phyloP scores from a whole-genome alignment of 1,140 invertebrate genomes.

The Meloidogyne exigua region DNA sequence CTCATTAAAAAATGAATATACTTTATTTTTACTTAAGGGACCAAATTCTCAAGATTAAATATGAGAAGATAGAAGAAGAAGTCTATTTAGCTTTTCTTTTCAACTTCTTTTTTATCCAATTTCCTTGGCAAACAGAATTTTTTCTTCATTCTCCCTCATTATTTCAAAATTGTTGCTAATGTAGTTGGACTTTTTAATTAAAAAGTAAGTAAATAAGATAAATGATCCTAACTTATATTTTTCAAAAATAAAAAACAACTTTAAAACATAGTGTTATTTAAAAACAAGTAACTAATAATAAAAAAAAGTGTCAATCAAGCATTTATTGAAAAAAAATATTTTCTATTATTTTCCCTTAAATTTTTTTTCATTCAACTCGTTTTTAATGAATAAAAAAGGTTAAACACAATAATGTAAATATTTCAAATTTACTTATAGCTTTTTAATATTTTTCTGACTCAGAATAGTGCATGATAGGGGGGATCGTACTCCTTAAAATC shows the following conservation, averaged over 20 bases:
- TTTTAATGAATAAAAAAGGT: no score
- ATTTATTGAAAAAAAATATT: neutral
- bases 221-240: no score
- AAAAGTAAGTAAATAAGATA: no score
- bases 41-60: neutral
- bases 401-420: no score
- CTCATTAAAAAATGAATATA: neutral
- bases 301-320: neutral
- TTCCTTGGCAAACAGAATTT: neutral
- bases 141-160: neutral
- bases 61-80: neutral
- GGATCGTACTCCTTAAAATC: no score
- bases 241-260: no score
- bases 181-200: neutral
- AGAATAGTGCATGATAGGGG: no score
- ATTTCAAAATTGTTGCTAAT: slow-evolving; percentile 1
- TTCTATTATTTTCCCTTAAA: no score
- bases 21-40: neutral
- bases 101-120: neutral
- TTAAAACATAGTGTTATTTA: neutral
- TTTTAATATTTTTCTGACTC: no score
- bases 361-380: no score
- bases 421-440: no score
- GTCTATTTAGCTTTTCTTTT: neutral
- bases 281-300: neutral